Base-by-base conservation (phyloP, 1,140 invertebrate species). In the Rhagoletis pomonella region DNA sequence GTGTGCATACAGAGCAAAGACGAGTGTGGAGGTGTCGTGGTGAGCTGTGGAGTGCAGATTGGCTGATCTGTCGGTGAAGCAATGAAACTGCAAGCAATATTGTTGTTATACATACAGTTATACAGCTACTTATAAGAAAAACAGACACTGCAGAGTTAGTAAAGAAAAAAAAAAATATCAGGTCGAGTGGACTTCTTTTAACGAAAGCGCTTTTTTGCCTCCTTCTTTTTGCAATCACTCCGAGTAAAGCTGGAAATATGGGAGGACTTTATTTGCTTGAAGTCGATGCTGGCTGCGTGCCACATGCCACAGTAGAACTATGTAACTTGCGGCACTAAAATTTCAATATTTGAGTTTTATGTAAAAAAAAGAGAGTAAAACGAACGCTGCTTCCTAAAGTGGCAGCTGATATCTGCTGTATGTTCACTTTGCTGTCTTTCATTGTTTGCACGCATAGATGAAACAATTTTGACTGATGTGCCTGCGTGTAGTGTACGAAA, bases 391-490 rank as follows among this genome's bases (percentile, higher is more conserved):
- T 67, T 67, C 50, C 50, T 29, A 29, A 67, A 67, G 64, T 67
- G 64, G 19, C 64, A 67, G 64, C 39, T 67, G 64, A 67, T 67
- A 67, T 67, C 12, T 67, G 29, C 64, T 29, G 4, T 73, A 73
- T 17, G 17, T 14, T 47, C 7, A 39, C 17, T 47, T 17, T 19
- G 6, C 69, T 12, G 17, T 6, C 1, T 12, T 17, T 47, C 42
- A 50, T 17, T 73, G 1, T 47, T 5, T 47, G 9, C 29, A 29
- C 42, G 17, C 44, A 47, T 47, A 73, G 69, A 47, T 73, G 44
- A 47, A 73, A 44, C 69, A n/a, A 14, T 19, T 73, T 73, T 73
- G 69, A 73, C 12, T 73, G 69, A 73, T 73, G 10, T 73, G 69
- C 44, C 0, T 73, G 44, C 14, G 17, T 47, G 60, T 4, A 62